phyloP scores from a whole-genome alignment of 2,113 vertebrate genomes.

The Elaphurus davidianus region DNA sequence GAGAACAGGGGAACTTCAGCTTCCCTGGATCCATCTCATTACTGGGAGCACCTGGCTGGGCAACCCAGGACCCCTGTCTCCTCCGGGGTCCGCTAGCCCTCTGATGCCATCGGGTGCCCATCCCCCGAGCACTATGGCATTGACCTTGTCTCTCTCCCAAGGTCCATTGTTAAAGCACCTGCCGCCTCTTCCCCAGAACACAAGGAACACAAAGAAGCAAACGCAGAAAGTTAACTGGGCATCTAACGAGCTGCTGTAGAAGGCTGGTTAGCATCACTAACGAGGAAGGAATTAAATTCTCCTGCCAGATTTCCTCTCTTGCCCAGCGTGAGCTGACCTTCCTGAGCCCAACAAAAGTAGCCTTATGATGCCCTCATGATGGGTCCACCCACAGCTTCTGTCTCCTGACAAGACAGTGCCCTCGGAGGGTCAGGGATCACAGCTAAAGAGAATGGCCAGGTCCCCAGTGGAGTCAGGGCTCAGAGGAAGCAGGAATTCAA shows the following conservation, averaged over 20 bases:
- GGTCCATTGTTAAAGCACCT: neutral
- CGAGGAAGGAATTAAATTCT: neutral
- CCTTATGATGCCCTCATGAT: fast-evolving
- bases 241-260: neutral
- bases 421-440: neutral
- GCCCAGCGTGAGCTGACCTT: neutral
- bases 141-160: neutral
- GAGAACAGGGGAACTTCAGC: neutral
- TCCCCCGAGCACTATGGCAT: fast-evolving
- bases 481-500: neutral
- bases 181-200: neutral
- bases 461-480: neutral
- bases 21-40: neutral
- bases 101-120: fast-evolving
- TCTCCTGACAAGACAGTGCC: neutral
- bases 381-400: neutral
- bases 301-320: neutral
- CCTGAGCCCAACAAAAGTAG: neutral
- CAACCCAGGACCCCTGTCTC: neutral
- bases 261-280: neutral
- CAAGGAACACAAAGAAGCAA: neutral
- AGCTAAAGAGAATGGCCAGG: neutral
- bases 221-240: neutral
- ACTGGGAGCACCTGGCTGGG: neutral
- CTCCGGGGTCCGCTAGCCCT: neutral